A percentile compares a stretch with the other conserved stretches of the same genome.
These are phyloP conservation scores for Mesopsocus fuscifrons DNA, from an alignment of 2,888 invertebrate genomes.

Conservation along the genomic window DNA sequence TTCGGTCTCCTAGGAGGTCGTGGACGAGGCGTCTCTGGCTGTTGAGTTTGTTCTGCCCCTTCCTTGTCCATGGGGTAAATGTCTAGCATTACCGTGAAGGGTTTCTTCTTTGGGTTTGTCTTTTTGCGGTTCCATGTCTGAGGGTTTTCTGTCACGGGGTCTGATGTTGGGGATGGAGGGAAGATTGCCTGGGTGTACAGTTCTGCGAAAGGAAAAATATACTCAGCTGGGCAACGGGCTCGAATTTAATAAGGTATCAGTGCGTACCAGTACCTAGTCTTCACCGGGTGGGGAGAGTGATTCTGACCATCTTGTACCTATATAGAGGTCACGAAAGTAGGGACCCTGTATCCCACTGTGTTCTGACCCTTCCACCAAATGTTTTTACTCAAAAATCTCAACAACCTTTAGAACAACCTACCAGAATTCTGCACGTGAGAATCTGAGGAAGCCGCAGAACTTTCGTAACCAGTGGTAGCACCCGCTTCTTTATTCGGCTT, in stretches of 20 bases:
- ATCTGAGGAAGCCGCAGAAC: too few relatives aligned
- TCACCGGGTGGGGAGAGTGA: too few relatives aligned
- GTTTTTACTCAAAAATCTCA: too few relatives aligned
- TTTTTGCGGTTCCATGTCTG: neutral
- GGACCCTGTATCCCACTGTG: too few relatives aligned
- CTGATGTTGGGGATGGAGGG: neutral
- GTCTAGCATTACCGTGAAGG: constrained; percentile 14
- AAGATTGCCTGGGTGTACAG: neutral
- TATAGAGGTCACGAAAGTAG: too few relatives aligned
- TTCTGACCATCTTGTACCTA: too few relatives aligned
- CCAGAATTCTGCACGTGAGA: too few relatives aligned
- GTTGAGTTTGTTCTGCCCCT: neutral
- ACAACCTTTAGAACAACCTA: too few relatives aligned
- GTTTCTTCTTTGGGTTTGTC: constrained; percentile 5
- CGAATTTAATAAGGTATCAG: neutral
- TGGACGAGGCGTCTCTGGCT: neutral
- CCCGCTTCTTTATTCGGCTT: too few relatives aligned
- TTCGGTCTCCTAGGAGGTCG: neutral
- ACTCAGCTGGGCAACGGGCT: neutral
- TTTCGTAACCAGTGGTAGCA: too few relatives aligned
- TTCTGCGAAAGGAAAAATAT: neutral
- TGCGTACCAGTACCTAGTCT: too few relatives aligned
- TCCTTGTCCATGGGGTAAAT: constrained; percentile 14
- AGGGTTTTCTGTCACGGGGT: neutral
- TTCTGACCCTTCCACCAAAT: too few relatives aligned